A percentile compares a stretch with the other conserved stretches of the same genome.
Evolutionary conservation across 2,113 vertebrate genomes (phyloP).

Genomic region (Hipposideros armiger): DNA sequence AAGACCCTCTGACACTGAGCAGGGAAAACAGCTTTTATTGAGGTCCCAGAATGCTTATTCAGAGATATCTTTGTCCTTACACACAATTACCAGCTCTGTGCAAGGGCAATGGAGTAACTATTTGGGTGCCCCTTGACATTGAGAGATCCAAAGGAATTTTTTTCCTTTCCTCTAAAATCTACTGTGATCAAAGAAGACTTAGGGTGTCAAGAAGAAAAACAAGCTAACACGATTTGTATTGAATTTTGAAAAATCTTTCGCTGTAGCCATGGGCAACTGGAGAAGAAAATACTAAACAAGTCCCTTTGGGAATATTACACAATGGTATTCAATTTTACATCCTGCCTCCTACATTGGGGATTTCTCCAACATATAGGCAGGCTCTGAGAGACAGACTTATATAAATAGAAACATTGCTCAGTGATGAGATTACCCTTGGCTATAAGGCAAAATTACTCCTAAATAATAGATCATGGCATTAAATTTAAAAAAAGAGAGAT

Average conservation of each 20-base stretch:
- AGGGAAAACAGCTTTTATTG: constrained; percentile 27
- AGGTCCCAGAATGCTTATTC: constrained; percentile 16
- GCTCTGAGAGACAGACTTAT: constrained; percentile 26
- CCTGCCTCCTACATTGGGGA: constrained; percentile 55
- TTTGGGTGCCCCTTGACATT: constrained; percentile 54
- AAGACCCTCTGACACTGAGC: constrained; percentile 18
- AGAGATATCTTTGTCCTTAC: constrained; percentile 48
- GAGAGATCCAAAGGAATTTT: constrained; percentile 60
- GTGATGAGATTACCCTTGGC: constrained; percentile 75
- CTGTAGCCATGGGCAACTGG: constrained; percentile 64
- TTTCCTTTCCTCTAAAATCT: constrained; percentile 71
- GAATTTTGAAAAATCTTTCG: constrained; percentile 60
- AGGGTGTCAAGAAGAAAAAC: constrained; percentile 77
- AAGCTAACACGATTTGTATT: constrained; percentile 81
- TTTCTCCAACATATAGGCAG: constrained; percentile 60
- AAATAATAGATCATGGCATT: constrained; percentile 71
- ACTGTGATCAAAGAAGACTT: constrained; percentile 79
- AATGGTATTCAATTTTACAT: constrained; percentile 72
- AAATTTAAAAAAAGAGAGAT: neutral
- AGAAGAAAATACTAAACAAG: constrained; percentile 76
- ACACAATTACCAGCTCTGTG: constrained; percentile 56
- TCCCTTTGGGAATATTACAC: constrained; percentile 76
- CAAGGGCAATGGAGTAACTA: constrained; percentile 47
- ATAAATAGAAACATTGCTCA: constrained; percentile 74
- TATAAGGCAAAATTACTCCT: constrained; percentile 76